Percentiles rank a stretch among this genome's conserved stretches.
Evolutionary conservation across 2,797 vertebrate species (phyloP).

Genomic region (Pseudochirops cupreus): DNA sequence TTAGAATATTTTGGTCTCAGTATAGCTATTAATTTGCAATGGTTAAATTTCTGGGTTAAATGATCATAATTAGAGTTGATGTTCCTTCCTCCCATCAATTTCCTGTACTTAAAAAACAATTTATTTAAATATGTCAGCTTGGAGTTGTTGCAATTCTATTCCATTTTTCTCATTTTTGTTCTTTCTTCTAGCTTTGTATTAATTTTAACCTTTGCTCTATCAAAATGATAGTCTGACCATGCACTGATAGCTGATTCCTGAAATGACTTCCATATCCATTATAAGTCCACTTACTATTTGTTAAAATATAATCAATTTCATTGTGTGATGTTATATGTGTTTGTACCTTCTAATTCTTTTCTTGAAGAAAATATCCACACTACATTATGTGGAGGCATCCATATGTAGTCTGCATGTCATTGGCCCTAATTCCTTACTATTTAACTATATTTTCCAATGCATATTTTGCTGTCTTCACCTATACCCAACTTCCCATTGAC

Average conservation of each 20-base stretch:
- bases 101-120: not conserved
- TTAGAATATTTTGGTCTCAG: not conserved
- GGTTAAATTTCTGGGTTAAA: not conserved
- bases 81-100: not conserved
- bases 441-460: not conserved
- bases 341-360: not conserved
- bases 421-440: not conserved
- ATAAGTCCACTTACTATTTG: not conserved
- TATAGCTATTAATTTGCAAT: not conserved
- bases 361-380: not conserved
- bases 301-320: slow-evolving; percentile 1
- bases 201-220: slow-evolving; percentile 1
- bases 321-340: not conserved
- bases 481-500: not conserved
- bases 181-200: not conserved
- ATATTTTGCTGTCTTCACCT: not conserved
- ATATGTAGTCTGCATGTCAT: not conserved
- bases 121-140: not conserved
- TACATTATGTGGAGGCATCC: not conserved
- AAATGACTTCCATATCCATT: not conserved
- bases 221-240: not conserved
- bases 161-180: not conserved
- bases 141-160: not conserved
- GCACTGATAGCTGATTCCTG: not conserved
- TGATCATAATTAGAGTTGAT: not conserved